phyloP scores from a whole-genome alignment of 2,113 vertebrate genomes.

The Dolichotis patagonum region DNA sequence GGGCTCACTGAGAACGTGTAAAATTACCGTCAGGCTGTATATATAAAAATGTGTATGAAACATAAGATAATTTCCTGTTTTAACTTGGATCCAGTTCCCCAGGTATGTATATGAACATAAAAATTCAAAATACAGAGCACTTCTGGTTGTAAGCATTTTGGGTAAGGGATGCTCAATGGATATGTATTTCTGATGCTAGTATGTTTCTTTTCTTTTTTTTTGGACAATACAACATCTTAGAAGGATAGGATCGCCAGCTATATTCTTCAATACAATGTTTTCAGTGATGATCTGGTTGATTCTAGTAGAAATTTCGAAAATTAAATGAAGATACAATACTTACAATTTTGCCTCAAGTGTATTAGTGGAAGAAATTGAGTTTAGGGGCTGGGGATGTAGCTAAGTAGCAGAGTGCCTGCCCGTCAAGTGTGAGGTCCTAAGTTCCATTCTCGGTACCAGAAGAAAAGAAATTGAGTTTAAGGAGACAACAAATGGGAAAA shows the following conservation, averaged over 20 bases:
- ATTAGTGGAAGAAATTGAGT: slow-evolving; percentile 10
- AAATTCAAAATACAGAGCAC: not conserved
- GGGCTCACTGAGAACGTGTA: not conserved
- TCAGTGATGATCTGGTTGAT: not conserved
- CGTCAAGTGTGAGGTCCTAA: no score
- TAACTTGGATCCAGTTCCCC: not conserved
- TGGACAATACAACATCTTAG: not conserved
- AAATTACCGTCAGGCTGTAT: not conserved
- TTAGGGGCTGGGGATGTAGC: not conserved
- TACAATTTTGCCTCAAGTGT: not conserved
- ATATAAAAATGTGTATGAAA: not conserved
- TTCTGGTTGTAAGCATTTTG: not conserved
- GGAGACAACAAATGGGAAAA: not conserved
- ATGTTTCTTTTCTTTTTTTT: not conserved
- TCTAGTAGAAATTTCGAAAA: slow-evolving; percentile 50
- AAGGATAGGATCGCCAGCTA: not conserved
- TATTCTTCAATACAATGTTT: not conserved
- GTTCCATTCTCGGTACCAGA: no score
- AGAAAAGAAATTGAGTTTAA: not conserved
- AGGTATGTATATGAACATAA: not conserved
- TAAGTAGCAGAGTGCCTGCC: no score
- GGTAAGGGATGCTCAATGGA: not conserved
- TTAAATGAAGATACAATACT: not conserved
- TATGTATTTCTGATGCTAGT: not conserved
- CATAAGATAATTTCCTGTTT: not conserved